Base-by-base conservation (phyloP, 2,888 invertebrate species). In the Achlya flavicornis region DNA sequence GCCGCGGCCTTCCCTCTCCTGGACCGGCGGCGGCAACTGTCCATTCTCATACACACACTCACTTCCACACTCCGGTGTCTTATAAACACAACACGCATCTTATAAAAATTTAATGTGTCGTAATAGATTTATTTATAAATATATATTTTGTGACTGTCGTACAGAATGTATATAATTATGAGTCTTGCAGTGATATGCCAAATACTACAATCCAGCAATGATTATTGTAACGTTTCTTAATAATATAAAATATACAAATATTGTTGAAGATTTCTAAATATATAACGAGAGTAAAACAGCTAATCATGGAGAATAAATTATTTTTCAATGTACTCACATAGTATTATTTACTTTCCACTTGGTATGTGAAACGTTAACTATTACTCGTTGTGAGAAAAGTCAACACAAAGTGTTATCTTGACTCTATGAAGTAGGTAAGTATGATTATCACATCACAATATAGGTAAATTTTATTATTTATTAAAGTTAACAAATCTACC, bases 201-300 rank as follows among this genome's bases (percentile, higher is more conserved):
- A 92, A 92, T 85, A 87, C 85, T 87, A 88, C 85, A 90, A 89
- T 89, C 87, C 91, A 91, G 88, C 91, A 87, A 91, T 90, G 85
- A 89, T 89, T 89, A 89, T 88, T 89, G 84, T 84, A 87, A 89
- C 76, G 88, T 92, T 92, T 93, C 93, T 88, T 91, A 92, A 87
- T 89, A 88, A 87, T 89, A 88, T 88, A 88, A 53, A 53, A 84
- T 92, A 91, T 92, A 93, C 91, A 92, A 91, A 89, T 88, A 92
- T 92, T 93, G 93, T 93, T 93, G 91, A 92, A 90, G 76, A 83
- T 92, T 93, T 92, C 92, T 92, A 92, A 92, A 92, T 92, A 92
- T 92, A 89, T 93, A 91, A 89, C 85, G 82, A 86, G 81, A 89
- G 80, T 87, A 92, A 26, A 88, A 85, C 87, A 84, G 90, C 84